Evolutionary conservation across 2,888 invertebrate genomes (phyloP).

Genomic region (Eretmocerus hayati): DNA sequence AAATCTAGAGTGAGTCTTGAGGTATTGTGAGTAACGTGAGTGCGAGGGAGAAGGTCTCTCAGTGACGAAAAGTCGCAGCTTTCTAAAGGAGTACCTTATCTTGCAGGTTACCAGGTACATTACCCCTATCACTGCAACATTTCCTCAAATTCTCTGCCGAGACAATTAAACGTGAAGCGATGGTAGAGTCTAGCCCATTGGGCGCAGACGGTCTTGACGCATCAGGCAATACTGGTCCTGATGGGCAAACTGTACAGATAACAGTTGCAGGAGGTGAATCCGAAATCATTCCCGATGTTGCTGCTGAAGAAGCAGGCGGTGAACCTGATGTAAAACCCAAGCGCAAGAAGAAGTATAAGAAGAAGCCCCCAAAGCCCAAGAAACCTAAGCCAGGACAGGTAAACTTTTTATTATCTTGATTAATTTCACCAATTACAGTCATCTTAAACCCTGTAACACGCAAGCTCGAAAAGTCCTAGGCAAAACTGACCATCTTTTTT

Average conservation of each 20-base stretch:
- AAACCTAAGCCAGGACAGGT: slow-evolving; percentile 76
- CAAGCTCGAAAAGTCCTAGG: too few species aligned
- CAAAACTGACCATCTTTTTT: too few species aligned
- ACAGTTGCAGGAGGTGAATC: slow-evolving; percentile 49
- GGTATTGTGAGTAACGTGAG: too few species aligned
- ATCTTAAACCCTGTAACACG: too few species aligned
- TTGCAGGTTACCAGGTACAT: slow-evolving; percentile 45
- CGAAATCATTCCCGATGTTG: slow-evolving; percentile 48
- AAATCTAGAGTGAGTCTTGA: too few species aligned
- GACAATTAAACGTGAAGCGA: slow-evolving; percentile 50
- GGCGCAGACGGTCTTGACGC: slow-evolving; percentile 44
- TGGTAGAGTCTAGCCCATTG: slow-evolving; percentile 47
- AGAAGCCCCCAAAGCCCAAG: slow-evolving; percentile 70
- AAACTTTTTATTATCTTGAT: too few species aligned
- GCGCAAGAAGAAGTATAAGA: slow-evolving; percentile 75
- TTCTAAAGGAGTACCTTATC: too few species aligned
- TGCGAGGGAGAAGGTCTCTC: too few species aligned
- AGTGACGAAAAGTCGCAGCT: too few species aligned
- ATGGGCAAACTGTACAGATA: slow-evolving; percentile 50
- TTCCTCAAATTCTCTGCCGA: slow-evolving; percentile 60
- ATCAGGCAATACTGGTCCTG: slow-evolving; percentile 35
- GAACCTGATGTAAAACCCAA: slow-evolving; percentile 49
- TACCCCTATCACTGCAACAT: slow-evolving; percentile 56
- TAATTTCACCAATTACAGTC: too few species aligned
- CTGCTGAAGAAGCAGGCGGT: slow-evolving; percentile 38